Base-by-base conservation (phyloP, 2,888 invertebrate species). In the Scaptomyza tumidula region DNA sequence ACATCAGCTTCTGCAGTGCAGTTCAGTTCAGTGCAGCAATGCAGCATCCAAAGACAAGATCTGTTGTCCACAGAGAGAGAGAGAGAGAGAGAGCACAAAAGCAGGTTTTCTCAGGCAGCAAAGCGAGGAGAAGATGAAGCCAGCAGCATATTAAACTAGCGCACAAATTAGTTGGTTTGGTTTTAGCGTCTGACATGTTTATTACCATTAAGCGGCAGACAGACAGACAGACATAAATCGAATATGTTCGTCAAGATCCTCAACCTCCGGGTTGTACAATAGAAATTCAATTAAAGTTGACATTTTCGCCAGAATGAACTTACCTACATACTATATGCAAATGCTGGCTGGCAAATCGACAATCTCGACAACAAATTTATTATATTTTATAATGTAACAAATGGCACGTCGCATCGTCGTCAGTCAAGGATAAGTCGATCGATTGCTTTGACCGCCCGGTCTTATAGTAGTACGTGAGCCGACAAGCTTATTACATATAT, bases 231-330 rank as follows among this genome's bases (percentile, higher is more conserved):
- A 2, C 88, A 82, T 85, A 87, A 87, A 85, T 85, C 72, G 74
- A 58, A 64, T 11, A 63, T 59, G 76, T 59, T 63, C 70, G 61
- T 60, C 74, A 63, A 75, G 66, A 75, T 75, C 70, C 66, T 59
- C 52, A 41, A 16, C 14, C 39, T 41, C 39, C 39, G 31, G 41
- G 14, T 0, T 41, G 7, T 67, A 71, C 77, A 75, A 82, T 88
- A 86, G 81, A 86, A 86, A 88, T 86, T 86, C 86, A 86, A 86
- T 86, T 86, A 88, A 88, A 86, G 86, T 78, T 84, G 86, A 84
- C 86, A 86, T 78, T 88, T 77, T 72, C 11, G 35, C 68, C 79
- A 75, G 41, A 41, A 68, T 80, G 79, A 88, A 84, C 74, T 67
- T 74, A 16, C 16, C 76, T 81, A 85, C 70, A 68, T 66, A 74